Percentiles rank a stretch among this genome's conserved stretches.
Conservation (phyloP, 2,888 invertebrate genomes). For the Lithodes maja region DNA sequence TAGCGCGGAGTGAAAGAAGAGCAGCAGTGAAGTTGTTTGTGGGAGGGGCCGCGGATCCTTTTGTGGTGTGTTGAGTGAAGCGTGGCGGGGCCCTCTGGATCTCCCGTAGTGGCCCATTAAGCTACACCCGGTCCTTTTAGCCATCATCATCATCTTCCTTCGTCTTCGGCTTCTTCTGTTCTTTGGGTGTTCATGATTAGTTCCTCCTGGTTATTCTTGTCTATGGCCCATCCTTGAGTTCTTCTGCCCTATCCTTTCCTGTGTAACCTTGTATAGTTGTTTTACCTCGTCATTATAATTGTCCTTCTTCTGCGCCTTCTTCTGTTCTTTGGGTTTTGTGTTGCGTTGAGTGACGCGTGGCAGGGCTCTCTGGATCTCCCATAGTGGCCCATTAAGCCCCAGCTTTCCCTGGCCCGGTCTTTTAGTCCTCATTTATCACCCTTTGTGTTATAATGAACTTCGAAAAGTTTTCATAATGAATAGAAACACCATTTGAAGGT, state of each 20-base stretch:
- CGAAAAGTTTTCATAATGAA: too few relatives aligned
- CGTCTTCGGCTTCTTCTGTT: neutral
- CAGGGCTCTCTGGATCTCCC: neutral
- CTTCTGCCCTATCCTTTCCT: neutral
- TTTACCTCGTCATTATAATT: too few relatives aligned
- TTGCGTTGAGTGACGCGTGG: too few relatives aligned
- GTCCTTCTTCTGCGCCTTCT: neutral
- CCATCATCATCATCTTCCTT: neutral
- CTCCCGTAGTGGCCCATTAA: conserved; percentile 50
- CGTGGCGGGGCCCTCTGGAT: conserved; percentile 25
- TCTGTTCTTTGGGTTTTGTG: neutral
- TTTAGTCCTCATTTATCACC: neutral
- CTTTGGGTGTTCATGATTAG: neutral
- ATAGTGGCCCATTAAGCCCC: neutral
- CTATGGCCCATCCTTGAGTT: neutral
- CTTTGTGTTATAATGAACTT: too few relatives aligned
- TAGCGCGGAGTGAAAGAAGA: conserved; percentile 25
- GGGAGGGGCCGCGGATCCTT: conserved; percentile 33
- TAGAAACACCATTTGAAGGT: too few relatives aligned
- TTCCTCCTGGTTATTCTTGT: neutral
- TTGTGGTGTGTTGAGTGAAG: conserved; percentile 47
- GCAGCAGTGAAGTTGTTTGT: conserved; percentile 42
- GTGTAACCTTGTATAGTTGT: too few relatives aligned
- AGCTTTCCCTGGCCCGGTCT: neutral
- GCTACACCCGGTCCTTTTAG: neutral